Base-by-base conservation (phyloP, 2,888 invertebrate genomes). In the Xylophagus ater region DNA sequence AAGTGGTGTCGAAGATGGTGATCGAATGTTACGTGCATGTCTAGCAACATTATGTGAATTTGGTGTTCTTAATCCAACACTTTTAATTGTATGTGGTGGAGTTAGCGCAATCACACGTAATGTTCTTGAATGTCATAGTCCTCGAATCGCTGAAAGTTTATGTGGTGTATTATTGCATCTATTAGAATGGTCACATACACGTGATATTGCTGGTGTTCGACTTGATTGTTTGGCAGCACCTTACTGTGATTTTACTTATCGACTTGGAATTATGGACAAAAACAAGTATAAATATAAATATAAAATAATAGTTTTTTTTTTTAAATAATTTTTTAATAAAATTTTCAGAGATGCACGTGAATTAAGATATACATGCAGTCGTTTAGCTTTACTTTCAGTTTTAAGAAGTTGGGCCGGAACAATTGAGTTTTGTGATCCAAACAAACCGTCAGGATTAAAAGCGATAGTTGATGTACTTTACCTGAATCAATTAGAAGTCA, bases 341-440 rank as follows among this genome's bases (percentile, higher is more conserved):
- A 19, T 25, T 25, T 47, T 13, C 51, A 79, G 80, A 55, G 79
- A 80, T 58, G 80, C 80, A 54, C 74, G 82, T 31, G 89, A 90
- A 55, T 72, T 84, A 58, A 74, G 84, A 52, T 86, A 89, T 57
- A 80, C 81, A 19, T 86, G 89, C 53, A 87, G 88, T 53, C 79
- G 88, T 42, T 67, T 87, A 43, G 89, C 88, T 10, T 63, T 89
- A 43, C 68, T 90, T 34, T 87, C 89, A 45, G 76, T 87, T 42
- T 64, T 94, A 44, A 78, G 90, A 45, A 93, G 93, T 49, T 96
- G 92, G 85, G 81, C 92, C 26, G 94, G 94, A 38, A 71, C 88
- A 46, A 68, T 89, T 42, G 86, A 87, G 64, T 86, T 89, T 66
- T 88, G 88, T 59, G 78, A 82, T 62, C 86, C 86, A 9, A 69